A percentile compares a stretch with the other conserved stretches of the same genome.
Evolutionary conservation across 64 coral and sea anemone genomes (phyloP).

Genomic region (Porites lutea): DNA sequence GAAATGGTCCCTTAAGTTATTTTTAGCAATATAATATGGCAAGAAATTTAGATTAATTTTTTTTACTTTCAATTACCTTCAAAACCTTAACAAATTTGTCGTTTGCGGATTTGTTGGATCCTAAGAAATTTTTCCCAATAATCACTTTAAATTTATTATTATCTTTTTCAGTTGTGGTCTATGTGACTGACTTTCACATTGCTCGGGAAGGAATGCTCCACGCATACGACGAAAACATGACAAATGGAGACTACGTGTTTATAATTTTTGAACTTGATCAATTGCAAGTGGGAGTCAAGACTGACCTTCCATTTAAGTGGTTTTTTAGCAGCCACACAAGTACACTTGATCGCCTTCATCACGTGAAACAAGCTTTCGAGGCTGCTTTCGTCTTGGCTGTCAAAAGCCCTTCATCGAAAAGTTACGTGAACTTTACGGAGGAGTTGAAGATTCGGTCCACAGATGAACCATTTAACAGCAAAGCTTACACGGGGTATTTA

Average conservation of each 20-base stretch:
- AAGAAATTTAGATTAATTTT: too few species aligned
- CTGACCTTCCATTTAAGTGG: slow-evolving; percentile 76
- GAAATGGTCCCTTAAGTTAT: too few species aligned
- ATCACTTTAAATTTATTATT: background rate
- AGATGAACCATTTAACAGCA: slow-evolving; percentile 67
- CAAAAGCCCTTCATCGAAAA: slow-evolving; percentile 68
- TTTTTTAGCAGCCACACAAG: slow-evolving; percentile 73
- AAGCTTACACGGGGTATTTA: slow-evolving; percentile 70
- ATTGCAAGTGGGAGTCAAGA: slow-evolving; percentile 45
- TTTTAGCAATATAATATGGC: too few species aligned
- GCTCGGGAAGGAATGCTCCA: slow-evolving; percentile 87
- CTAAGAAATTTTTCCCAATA: background rate
- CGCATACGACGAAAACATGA: slow-evolving; percentile 86
- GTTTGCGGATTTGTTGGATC: too few species aligned
- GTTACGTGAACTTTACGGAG: slow-evolving; percentile 63
- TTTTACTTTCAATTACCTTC: too few species aligned
- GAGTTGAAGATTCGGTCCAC: slow-evolving; percentile 69
- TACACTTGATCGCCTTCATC: slow-evolving; percentile 47
- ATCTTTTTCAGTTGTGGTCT: slow-evolving; percentile 75
- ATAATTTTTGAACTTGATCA: slow-evolving; percentile 90
- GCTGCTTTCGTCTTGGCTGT: slow-evolving; percentile 87
- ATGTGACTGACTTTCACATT: slow-evolving; percentile 78
- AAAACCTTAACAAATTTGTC: too few species aligned
- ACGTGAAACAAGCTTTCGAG: slow-evolving; percentile 70
- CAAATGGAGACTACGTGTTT: slow-evolving; percentile 82